A percentile compares a stretch with the other conserved stretches of the same genome.
phyloP scores from a whole-genome alignment of 1,140 invertebrate genomes.

The Apolygus lucorum region DNA sequence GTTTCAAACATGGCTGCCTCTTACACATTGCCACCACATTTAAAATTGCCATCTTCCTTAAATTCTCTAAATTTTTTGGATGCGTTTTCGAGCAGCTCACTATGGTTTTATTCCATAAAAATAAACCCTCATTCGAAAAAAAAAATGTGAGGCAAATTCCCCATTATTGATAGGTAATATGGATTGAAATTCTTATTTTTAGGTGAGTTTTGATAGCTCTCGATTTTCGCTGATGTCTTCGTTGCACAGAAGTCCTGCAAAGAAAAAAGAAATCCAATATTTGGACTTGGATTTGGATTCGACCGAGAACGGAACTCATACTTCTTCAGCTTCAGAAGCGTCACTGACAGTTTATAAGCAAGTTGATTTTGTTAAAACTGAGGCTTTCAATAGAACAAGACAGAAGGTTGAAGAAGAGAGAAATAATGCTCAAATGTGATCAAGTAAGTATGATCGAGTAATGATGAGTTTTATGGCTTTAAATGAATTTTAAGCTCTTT shows the following conservation, averaged over 20 bases:
- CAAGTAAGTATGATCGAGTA: too few relatives aligned
- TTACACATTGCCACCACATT: too few relatives aligned
- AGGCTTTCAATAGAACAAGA: conserved; percentile 79
- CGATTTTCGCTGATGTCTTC: background rate
- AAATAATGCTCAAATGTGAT: conserved; percentile 33
- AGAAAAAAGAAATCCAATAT: conserved; percentile 51
- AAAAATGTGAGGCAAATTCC: too few relatives aligned
- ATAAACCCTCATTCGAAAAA: too few relatives aligned
- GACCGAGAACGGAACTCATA: conserved; percentile 29
- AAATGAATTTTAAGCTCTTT: too few relatives aligned
- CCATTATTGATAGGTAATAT: too few relatives aligned
- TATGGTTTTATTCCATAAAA: too few relatives aligned
- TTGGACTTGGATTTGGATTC: conserved; percentile 62
- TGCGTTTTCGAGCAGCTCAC: too few relatives aligned
- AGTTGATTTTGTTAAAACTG: conserved; percentile 84
- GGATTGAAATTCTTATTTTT: background rate
- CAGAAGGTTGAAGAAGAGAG: conserved; percentile 61
- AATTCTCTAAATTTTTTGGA: too few relatives aligned
- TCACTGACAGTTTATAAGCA: conserved; percentile 68
- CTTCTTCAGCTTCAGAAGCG: conserved; percentile 6
- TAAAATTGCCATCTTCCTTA: too few relatives aligned
- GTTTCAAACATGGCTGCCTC: too few relatives aligned
- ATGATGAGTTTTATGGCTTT: too few relatives aligned
- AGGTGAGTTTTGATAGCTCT: background rate
- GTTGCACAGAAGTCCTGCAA: background rate